A percentile compares a stretch with the other conserved stretches of the same genome.
These are phyloP conservation scores for Crypturellus undulatus DNA, from an alignment of 2,113 vertebrate genomes.

Conservation along the genomic window DNA sequence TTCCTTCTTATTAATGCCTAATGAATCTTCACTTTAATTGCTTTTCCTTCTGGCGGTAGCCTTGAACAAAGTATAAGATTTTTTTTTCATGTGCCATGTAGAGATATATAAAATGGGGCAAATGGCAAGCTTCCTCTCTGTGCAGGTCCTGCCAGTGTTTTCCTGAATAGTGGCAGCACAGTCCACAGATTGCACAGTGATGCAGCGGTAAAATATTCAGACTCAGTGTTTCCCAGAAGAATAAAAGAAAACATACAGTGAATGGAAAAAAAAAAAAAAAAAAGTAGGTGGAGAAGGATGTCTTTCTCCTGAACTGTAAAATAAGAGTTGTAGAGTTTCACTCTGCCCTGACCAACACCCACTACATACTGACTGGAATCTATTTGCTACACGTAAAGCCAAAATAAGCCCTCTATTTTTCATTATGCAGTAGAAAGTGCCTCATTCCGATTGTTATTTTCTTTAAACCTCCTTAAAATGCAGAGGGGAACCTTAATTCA, in stretches of 20 bases:
- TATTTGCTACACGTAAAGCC: not conserved
- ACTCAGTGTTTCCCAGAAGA: not conserved
- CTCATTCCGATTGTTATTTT: not conserved
- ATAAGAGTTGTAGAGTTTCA: not conserved
- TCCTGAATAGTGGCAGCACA: not conserved
- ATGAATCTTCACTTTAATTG: not conserved
- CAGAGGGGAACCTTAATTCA: not conserved
- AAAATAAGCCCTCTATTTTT: not conserved
- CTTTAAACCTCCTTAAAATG: not conserved
- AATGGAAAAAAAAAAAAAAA: not conserved
- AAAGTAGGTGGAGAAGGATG: slow-evolving; percentile 5
- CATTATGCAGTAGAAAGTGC: not conserved
- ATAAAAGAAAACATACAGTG: slow-evolving; percentile 34
- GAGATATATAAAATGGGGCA: not conserved
- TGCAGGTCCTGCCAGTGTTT: not conserved
- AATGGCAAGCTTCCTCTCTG: not conserved
- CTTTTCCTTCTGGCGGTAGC: not conserved
- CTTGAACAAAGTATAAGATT: not conserved
- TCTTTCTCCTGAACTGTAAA: not conserved
- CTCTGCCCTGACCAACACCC: not conserved
- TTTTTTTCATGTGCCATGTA: not conserved
- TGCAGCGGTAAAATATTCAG: not conserved
- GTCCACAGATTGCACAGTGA: not conserved
- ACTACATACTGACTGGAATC: slow-evolving; percentile 13
- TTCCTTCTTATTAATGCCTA: not conserved